phyloP scores from a whole-genome alignment of 2,888 invertebrate species.

The Gandaritis pyraliata region DNA sequence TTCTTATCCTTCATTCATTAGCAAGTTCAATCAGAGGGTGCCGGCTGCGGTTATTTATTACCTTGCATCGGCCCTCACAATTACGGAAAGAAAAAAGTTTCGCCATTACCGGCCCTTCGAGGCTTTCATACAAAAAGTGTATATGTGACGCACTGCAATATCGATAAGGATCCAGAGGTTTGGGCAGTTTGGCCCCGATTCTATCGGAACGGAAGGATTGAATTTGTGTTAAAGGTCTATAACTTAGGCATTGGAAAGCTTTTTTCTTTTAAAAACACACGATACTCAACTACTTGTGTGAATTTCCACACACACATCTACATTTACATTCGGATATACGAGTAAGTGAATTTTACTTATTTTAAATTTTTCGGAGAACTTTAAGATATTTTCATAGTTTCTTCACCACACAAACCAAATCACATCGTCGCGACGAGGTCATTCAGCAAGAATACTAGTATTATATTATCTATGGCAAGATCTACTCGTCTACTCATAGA shows the following conservation, averaged over 20 bases:
- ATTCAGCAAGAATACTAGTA: too few species aligned
- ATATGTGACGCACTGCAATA: constrained; percentile 71
- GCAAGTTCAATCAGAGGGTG: constrained; percentile 82
- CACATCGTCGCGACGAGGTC: too few species aligned
- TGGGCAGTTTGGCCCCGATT: constrained; percentile 60
- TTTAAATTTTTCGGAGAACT: too few species aligned
- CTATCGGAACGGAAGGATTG: constrained; percentile 46
- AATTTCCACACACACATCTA: neutral
- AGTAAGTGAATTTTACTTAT: neutral
- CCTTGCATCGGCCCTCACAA: constrained; percentile 80
- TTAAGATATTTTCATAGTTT: too few species aligned
- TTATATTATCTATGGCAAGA: too few species aligned
- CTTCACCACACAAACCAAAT: too few species aligned
- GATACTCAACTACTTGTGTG: neutral
- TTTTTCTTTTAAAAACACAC: constrained; percentile 10
- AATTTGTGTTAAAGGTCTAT: constrained; percentile 27
- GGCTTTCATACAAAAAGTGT: constrained; percentile 79
- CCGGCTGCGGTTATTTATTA: constrained; percentile 81
- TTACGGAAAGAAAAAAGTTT: constrained; percentile 82
- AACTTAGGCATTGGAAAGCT: constrained; percentile 13
- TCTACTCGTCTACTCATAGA: too few species aligned
- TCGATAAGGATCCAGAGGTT: constrained; percentile 50
- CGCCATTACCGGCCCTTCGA: constrained; percentile 75
- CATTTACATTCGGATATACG: neutral
- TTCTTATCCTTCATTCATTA: constrained; percentile 83